Percentiles rank a stretch among this genome's conserved stretches.
These are phyloP conservation scores for Phaonia tiefii DNA, from an alignment of 2,888 invertebrate species.

Conservation along the genomic window DNA sequence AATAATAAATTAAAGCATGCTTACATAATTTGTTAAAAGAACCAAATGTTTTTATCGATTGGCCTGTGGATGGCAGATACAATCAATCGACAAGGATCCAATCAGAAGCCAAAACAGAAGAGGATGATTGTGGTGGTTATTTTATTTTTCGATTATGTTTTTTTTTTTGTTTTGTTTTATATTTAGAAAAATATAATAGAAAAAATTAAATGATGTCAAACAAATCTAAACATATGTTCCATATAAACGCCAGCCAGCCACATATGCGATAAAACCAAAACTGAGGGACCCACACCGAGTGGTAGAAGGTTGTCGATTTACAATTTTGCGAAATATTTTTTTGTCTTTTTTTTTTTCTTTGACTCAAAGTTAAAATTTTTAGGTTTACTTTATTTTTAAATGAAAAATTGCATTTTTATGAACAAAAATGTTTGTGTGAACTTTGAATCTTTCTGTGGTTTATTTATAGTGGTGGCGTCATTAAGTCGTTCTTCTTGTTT, in stretches of 20 bases:
- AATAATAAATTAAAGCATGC: conserved; percentile 75
- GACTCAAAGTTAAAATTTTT: conserved; percentile 4
- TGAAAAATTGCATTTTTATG: conserved; percentile 44
- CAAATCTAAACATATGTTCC: conserved; percentile 42
- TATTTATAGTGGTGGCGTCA: conserved; percentile 49
- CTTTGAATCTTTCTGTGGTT: conserved; percentile 12
- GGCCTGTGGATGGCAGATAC: conserved; percentile 55
- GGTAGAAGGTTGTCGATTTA: not conserved
- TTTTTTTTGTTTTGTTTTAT: conserved; percentile 50
- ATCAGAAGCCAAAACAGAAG: conserved; percentile 66
- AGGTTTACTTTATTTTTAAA: conserved; percentile 45
- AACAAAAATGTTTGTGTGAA: not conserved
- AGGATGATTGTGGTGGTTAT: conserved; percentile 60
- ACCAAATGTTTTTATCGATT: conserved; percentile 70
- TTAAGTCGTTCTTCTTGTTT: conserved; percentile 59
- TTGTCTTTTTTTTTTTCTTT: conserved; percentile 24
- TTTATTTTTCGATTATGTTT: conserved; percentile 22
- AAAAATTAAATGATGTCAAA: conserved; percentile 57
- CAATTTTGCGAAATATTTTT: conserved; percentile 44
- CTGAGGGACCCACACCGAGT: not conserved
- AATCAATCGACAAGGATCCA: conserved; percentile 66
- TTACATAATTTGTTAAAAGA: conserved; percentile 78
- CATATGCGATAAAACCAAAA: not conserved
- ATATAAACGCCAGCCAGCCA: conserved; percentile 75
- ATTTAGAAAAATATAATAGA: not conserved